Percentiles rank a stretch among this genome's conserved stretches.
Evolutionary conservation across 2,113 vertebrate genomes (phyloP).

Genomic region (Pseudorectes ferrugineus): DNA sequence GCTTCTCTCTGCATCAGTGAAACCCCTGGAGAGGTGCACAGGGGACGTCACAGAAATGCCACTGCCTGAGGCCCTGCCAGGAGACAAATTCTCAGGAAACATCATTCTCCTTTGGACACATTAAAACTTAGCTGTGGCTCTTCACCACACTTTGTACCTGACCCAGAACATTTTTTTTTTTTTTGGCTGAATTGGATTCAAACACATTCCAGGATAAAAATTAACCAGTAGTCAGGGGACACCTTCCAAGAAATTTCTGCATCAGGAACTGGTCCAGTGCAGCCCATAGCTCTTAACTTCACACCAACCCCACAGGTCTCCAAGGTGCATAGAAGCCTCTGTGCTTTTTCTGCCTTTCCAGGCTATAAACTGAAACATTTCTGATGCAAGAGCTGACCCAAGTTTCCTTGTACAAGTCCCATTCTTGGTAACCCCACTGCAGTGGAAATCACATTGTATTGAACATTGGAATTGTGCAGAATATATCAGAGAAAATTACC

Average conservation of each 20-base stretch:
- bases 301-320: not conserved
- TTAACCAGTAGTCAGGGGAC: not conserved
- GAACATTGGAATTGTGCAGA: not conserved
- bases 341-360: not conserved
- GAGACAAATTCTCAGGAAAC: not conserved
- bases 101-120: not conserved
- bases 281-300: not conserved
- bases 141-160: not conserved
- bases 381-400: not conserved
- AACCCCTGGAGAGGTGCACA: not conserved
- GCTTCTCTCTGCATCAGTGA: not conserved
- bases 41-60: not conserved
- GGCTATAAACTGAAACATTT: not conserved
- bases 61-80: not conserved
- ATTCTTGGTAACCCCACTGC: not conserved
- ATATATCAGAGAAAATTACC: not conserved
- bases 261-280: not conserved
- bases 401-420: not conserved
- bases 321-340: not conserved
- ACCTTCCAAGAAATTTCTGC: not conserved
- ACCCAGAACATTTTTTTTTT: not conserved
- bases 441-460: accelerated
- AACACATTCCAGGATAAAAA: not conserved
- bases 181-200: not conserved
- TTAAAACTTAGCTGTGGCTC: not conserved